Conservation (phyloP, 2,113 vertebrate species). For the Fregetta grallaria region DNA sequence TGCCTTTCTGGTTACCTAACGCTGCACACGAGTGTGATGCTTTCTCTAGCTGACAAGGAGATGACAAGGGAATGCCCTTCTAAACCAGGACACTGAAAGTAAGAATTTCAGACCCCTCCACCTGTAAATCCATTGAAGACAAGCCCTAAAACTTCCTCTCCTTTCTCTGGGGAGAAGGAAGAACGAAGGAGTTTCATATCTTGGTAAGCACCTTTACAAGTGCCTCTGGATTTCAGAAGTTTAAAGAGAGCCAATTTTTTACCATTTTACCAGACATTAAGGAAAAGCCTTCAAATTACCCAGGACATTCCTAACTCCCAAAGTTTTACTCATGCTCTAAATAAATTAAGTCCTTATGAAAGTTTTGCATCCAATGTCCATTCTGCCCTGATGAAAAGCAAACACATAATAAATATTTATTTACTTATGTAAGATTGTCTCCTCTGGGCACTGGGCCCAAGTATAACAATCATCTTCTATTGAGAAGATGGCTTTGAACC, state of each 20-base stretch:
- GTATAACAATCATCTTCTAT: neutral
- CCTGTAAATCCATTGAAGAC: neutral
- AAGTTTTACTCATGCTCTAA: neutral
- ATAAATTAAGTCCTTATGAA: neutral
- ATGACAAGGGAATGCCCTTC: neutral
- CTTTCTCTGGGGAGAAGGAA: neutral
- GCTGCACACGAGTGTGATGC: rapidly evolving
- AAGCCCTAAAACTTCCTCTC: neutral
- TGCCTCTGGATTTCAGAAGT: neutral
- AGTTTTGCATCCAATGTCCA: neutral
- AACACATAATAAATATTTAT: neutral
- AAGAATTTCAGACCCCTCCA: neutral
- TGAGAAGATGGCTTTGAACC: slow-evolving; percentile 39
- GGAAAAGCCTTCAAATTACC: neutral
- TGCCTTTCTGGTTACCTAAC: neutral
- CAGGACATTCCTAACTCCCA: neutral
- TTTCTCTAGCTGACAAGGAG: neutral
- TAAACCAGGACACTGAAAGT: neutral
- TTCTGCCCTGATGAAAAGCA: neutral
- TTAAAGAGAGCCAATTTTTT: neutral
- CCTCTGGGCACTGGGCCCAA: neutral
- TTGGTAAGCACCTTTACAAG: neutral
- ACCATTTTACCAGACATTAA: neutral
- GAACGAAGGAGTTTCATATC: neutral
- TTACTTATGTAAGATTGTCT: slow-evolving; percentile 14